phyloP scores from a whole-genome alignment of 2,888 invertebrate species.

The Diadegma fenestrale region DNA sequence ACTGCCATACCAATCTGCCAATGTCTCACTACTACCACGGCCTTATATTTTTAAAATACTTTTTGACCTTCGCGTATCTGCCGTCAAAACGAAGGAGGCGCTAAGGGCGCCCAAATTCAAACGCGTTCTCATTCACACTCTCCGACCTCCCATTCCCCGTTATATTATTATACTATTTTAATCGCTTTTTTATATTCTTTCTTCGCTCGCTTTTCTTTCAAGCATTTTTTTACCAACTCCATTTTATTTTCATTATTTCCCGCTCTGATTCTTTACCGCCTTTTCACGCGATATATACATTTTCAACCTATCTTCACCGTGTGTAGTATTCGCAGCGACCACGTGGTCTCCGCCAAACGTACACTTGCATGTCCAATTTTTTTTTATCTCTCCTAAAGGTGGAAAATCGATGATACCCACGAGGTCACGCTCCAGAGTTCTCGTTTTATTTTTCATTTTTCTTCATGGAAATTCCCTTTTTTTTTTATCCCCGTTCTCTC shows the following conservation, averaged over 20 bases:
- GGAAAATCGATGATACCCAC: conserved; percentile 48
- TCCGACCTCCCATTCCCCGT: neutral
- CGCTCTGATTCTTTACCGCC: neutral
- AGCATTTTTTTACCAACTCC: neutral
- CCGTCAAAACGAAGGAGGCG: conserved; percentile 79
- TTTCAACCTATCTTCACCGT: conserved; percentile 34
- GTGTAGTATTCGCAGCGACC: conserved; percentile 27
- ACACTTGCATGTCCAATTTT: conserved; percentile 20
- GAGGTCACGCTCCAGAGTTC: conserved; percentile 34
- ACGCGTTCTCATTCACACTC: conserved; percentile 64
- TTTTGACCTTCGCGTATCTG: conserved; percentile 84
- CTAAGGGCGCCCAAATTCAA: conserved; percentile 81
- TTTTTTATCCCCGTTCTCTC: neutral
- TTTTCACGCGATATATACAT: conserved; percentile 26
- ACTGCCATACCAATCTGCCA: conserved; percentile 87
- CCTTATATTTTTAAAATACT: conserved; percentile 85
- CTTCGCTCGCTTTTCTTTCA: neutral
- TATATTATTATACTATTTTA: neutral
- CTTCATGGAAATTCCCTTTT: neutral
- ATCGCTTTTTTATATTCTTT: neutral
- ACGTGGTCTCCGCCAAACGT: conserved; percentile 41
- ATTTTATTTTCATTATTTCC: neutral
- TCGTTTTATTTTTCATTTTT: neutral
- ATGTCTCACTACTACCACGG: conserved; percentile 73
- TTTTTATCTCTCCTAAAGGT: conserved; percentile 39